Evolutionary conservation across 92 coral and sea anemone species (phyloP).

Genomic region (Epizoanthus rinbou): DNA sequence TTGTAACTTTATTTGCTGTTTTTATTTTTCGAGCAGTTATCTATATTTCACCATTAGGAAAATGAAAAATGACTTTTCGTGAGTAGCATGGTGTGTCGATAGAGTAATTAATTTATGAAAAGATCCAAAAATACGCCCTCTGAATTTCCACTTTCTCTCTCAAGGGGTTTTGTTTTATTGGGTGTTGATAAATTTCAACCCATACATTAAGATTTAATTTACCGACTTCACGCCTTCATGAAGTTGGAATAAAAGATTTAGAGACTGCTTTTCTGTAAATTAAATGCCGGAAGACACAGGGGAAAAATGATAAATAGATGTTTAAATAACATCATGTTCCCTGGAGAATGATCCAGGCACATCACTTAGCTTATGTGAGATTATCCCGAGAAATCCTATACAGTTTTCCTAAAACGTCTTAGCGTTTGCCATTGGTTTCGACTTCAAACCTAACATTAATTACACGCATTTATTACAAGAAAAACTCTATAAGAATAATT

Average conservation of each 20-base stretch:
- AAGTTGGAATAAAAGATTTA: neutral
- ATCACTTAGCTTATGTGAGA: too few relatives aligned
- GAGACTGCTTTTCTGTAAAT: neutral
- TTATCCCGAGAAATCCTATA: neutral
- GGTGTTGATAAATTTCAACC: neutral
- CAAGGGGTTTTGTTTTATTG: neutral
- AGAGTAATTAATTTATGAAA: constrained; percentile 4
- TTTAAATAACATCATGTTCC: neutral
- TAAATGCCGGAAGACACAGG: neutral
- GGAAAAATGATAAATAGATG: neutral
- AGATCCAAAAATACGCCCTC: too few relatives aligned
- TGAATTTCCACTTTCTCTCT: neutral
- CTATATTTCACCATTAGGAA: neutral
- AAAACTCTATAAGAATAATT: too few relatives aligned
- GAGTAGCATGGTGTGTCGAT: constrained; percentile 6
- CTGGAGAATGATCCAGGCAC: too few relatives aligned
- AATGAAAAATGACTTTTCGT: constrained; percentile 2
- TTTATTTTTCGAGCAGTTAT: neutral
- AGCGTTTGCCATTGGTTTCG: neutral
- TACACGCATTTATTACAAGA: neutral
- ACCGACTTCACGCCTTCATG: neutral
- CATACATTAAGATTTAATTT: neutral
- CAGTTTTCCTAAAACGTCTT: neutral
- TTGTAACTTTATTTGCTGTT: neutral
- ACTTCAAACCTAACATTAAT: neutral